phyloP scores from a whole-genome alignment of 2,888 invertebrate genomes.

The Danaus chrysippus region DNA sequence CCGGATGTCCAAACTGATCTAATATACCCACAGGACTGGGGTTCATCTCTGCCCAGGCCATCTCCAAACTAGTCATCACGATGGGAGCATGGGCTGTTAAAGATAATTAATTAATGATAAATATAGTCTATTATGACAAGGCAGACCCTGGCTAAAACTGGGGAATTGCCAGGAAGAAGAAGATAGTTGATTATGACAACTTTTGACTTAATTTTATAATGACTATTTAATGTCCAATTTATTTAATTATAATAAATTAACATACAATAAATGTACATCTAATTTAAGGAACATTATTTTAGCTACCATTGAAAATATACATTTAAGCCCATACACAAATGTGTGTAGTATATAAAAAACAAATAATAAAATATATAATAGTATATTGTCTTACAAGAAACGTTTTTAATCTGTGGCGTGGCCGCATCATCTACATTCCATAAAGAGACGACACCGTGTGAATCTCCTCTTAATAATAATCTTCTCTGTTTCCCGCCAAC shows the following conservation, averaged over 20 bases:
- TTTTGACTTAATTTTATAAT: too few species aligned
- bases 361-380: slow-evolving; percentile 8
- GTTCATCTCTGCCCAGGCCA: slow-evolving; percentile 93
- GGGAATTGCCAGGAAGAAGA: too few species aligned
- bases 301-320: too few species aligned
- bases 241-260: too few species aligned
- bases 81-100: slow-evolving; percentile 84
- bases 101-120: not conserved
- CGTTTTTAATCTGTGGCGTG: slow-evolving; percentile 68
- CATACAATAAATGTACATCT: too few species aligned
- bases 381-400: slow-evolving; percentile 71
- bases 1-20: slow-evolving; percentile 90
- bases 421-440: slow-evolving; percentile 94
- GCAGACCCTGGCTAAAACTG: too few species aligned
- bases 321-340: too few species aligned
- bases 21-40: slow-evolving; percentile 94
- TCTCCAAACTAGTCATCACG: slow-evolving; percentile 88
- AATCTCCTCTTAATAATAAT: slow-evolving; percentile 91
- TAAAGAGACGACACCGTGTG: slow-evolving; percentile 91
- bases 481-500: slow-evolving; percentile 82
- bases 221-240: too few species aligned
- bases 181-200: too few species aligned
- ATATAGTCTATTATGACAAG: not conserved
- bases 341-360: not conserved
- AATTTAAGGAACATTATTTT: too few species aligned